A percentile compares a stretch with the other conserved stretches of the same genome.
phyloP scores from a whole-genome alignment of 2,113 vertebrate genomes.

The Leucosticte australis region DNA sequence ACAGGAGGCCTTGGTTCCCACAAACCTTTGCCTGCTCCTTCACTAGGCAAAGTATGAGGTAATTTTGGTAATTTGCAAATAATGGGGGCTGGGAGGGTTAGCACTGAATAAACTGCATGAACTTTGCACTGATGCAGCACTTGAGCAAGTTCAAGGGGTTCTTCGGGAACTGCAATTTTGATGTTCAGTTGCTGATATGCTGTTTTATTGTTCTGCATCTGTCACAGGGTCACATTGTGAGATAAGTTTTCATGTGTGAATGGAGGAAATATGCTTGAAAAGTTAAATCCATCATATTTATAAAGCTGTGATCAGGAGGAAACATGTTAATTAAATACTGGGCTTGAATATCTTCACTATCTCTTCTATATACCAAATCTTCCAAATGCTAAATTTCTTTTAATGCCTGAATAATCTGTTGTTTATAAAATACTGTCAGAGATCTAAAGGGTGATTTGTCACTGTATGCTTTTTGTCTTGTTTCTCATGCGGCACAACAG shows the following conservation, averaged over 20 bases:
- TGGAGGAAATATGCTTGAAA: background rate
- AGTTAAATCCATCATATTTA: background rate
- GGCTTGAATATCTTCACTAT: background rate
- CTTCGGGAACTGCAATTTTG: background rate
- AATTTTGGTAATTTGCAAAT: background rate
- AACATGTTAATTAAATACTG: background rate
- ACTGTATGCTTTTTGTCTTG: constrained; percentile 69
- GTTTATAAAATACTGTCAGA: background rate
- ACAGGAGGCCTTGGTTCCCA: fast-evolving
- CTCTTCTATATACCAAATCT: background rate
- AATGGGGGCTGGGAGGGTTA: fast-evolving
- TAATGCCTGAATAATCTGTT: background rate
- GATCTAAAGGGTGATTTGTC: constrained; percentile 44
- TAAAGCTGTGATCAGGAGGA: background rate
- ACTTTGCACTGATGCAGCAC: background rate
- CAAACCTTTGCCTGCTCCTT: background rate
- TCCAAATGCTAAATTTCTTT: background rate
- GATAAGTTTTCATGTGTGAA: background rate
- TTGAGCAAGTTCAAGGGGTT: background rate
- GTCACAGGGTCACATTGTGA: background rate
- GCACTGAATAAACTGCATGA: background rate
- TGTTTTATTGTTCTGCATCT: background rate
- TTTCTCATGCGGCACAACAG: constrained; percentile 72
- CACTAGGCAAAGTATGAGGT: background rate
- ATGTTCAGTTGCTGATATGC: background rate